These are phyloP conservation scores for Reticulitermes speratus DNA, from an alignment of 1,140 invertebrate genomes.

Conservation along the genomic window DNA sequence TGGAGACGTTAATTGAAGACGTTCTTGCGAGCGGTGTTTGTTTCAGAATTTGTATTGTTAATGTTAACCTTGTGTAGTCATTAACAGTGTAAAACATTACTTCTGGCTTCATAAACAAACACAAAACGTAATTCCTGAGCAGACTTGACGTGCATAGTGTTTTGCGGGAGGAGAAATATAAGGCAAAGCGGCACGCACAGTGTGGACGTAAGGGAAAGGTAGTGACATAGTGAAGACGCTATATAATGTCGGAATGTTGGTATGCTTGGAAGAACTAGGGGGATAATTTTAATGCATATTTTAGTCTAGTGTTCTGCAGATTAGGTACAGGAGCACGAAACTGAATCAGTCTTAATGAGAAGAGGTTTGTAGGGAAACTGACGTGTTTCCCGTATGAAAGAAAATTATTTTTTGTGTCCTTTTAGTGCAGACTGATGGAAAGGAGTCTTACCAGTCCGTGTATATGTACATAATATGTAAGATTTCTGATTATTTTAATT, in stretches of 20 bases:
- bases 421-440: too few species aligned
- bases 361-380: background rate
- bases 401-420: background rate
- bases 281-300: background rate
- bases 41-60: background rate
- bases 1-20: constrained; percentile 8
- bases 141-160: constrained; percentile 2
- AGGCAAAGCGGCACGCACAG: background rate
- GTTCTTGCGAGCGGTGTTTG: background rate
- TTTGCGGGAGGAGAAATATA: background rate
- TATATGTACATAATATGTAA: too few species aligned
- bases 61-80: constrained; percentile 2
- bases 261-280: background rate
- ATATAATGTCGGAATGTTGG: background rate
- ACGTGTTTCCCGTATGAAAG: background rate
- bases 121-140: constrained; percentile 18
- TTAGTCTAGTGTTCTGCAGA: background rate
- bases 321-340: background rate
- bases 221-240: background rate
- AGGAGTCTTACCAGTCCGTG: too few species aligned
- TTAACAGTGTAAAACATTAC: background rate
- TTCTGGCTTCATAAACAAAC: background rate
- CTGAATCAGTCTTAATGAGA: background rate
- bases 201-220: background rate
- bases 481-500: too few species aligned